A percentile compares a stretch with the other conserved stretches of the same genome.
Conservation (phyloP, 2,113 vertebrate species). For the Meles meles region DNA sequence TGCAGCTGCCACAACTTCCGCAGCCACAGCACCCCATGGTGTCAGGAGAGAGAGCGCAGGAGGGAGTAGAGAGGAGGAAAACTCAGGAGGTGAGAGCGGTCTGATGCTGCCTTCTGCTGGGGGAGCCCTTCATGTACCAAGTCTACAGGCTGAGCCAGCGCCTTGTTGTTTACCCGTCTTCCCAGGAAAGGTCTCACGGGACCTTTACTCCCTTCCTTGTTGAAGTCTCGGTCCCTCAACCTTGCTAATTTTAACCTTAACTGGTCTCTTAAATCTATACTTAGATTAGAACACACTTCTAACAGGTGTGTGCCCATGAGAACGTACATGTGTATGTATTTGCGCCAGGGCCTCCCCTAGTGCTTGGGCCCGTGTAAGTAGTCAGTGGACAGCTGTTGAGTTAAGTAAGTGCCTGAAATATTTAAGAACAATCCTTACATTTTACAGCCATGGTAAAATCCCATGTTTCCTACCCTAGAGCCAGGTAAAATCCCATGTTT, state of each 20-base stretch:
- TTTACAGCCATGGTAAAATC: not conserved
- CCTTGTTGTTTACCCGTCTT: not conserved
- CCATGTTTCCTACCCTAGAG: not conserved
- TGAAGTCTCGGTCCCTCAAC: not conserved
- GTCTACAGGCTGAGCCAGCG: accelerated
- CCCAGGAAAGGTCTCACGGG: not conserved
- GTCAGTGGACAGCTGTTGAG: not conserved
- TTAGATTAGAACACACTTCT: not conserved
- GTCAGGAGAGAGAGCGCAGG: not conserved
- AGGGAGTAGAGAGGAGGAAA: not conserved
- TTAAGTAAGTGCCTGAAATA: not conserved
- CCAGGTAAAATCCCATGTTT: not conserved
- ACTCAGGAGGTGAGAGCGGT: not conserved
- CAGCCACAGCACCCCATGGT: not conserved
- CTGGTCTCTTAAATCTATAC: not conserved
- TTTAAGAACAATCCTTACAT: not conserved
- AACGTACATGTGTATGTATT: not conserved
- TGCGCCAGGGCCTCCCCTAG: not conserved
- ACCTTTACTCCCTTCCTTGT: not conserved
- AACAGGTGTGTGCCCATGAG: not conserved
- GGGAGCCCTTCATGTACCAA: not conserved
- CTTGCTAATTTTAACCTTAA: not conserved
- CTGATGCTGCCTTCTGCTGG: not conserved
- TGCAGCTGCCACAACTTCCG: not conserved
- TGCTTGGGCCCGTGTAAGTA: accelerated